Conservation (phyloP, 1,140 invertebrate species). For the Pinna nobilis region DNA sequence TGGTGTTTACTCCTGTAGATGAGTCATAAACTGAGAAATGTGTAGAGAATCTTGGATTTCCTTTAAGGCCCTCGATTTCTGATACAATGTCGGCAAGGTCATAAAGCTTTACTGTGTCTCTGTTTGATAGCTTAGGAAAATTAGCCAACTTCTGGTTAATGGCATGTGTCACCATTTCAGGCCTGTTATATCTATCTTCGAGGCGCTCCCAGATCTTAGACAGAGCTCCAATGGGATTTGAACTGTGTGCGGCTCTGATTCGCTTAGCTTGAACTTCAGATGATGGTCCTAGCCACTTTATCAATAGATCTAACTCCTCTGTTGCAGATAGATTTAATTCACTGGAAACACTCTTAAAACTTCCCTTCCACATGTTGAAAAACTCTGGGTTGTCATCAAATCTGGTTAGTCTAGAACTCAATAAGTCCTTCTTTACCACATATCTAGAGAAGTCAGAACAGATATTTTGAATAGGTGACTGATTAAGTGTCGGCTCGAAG, state of each 20-base stretch:
- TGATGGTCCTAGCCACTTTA: constrained; percentile 6
- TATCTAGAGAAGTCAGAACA: constrained; percentile 15
- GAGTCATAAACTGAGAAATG: constrained; percentile 22
- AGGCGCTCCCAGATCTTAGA: constrained; percentile 35
- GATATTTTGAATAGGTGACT: too few relatives aligned
- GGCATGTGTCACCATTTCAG: constrained; percentile 41
- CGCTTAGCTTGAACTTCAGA: constrained; percentile 13
- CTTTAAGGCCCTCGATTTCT: constrained; percentile 38
- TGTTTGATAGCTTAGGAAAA: constrained; percentile 46
- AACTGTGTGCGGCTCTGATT: constrained; percentile 24
- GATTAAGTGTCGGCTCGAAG: too few relatives aligned
- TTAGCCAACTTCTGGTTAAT: constrained; percentile 33
- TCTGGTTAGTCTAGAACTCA: constrained; percentile 1
- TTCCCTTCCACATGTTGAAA: background rate
- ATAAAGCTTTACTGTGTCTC: constrained; percentile 41
- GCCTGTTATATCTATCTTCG: constrained; percentile 33
- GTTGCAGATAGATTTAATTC: background rate
- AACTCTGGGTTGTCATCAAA: background rate
- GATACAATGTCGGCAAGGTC: constrained; percentile 41
- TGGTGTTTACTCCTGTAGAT: constrained; percentile 29
- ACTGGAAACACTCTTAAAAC: background rate
- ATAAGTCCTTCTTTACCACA: constrained; percentile 10
- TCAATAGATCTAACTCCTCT: background rate
- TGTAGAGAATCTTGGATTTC: background rate
- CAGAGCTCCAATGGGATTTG: constrained; percentile 23